These are phyloP conservation scores for Stramonita haemastoma DNA, from an alignment of 2,888 invertebrate species.

Conservation along the genomic window DNA sequence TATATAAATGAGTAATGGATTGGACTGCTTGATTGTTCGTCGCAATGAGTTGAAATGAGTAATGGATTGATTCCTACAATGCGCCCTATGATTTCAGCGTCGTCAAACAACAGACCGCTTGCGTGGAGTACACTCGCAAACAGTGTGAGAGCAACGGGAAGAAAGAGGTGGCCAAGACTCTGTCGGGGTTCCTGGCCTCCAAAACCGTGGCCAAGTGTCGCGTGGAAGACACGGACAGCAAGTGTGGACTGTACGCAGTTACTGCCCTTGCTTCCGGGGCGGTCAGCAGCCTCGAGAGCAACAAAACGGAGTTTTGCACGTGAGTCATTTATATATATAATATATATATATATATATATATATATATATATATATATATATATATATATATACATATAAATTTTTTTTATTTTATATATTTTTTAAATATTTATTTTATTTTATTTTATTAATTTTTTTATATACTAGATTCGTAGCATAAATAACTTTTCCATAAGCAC, in stretches of 20 bases:
- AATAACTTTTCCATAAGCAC: too few relatives aligned
- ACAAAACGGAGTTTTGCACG: conserved; percentile 38
- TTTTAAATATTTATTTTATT: not conserved
- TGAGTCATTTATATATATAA: conserved; percentile 26
- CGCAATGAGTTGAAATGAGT: too few relatives aligned
- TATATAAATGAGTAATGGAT: too few relatives aligned
- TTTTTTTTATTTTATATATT: not conserved
- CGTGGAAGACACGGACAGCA: conserved; percentile 33
- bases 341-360: too few relatives aligned
- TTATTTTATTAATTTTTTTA: not conserved
- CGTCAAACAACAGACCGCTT: conserved; percentile 29
- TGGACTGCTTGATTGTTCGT: too few relatives aligned
- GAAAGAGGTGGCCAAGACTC: conserved; percentile 14
- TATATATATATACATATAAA: too few relatives aligned
- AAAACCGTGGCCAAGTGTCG: conserved; percentile 25
- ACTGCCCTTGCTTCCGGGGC: conserved; percentile 27
- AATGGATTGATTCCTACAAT: not conserved
- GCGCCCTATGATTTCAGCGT: conserved; percentile 30
- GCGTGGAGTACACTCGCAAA: conserved; percentile 29
- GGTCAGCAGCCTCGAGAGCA: too few relatives aligned
- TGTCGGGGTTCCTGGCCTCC: conserved; percentile 34
- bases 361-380: too few relatives aligned
- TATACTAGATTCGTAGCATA: too few relatives aligned
- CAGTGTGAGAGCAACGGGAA: conserved; percentile 36
- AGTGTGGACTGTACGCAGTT: conserved; percentile 45